Evolutionary conservation across 2,797 vertebrate genomes (phyloP), one percentile per base, ranked within the genome.

Genomic region (Erithacus rubecula): DNA sequence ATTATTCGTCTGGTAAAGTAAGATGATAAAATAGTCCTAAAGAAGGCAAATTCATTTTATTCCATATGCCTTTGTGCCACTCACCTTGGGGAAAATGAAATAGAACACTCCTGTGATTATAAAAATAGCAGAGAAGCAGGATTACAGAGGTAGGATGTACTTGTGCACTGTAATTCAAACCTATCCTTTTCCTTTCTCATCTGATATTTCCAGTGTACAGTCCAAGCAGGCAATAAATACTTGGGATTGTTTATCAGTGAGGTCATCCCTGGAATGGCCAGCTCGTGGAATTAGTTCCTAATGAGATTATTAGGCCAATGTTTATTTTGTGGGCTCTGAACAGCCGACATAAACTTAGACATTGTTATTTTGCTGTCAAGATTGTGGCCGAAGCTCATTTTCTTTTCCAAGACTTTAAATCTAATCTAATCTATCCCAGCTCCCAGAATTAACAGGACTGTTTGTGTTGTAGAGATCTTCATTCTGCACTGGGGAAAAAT

Each of bases 321-420:
- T 96, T 97, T 96, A 83, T 85, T 95, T 11, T 93, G 76, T 67
- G 53, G 78, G n/a, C 58, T 95, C 62, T 65, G 60, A 72, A 58
- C 21, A 51, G 88, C 64, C 0, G 24, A 75, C 78, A 69, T 62
- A 59, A 95, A 92, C 60, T 52, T 53, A 87, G 55, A 88, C 49
- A 11, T 72, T 79, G 58, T 85, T 94, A 93, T 91, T 95, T 95
- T 86, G 76, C 88, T 88, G 91, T 90, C 84, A 91, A 47, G 88
- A 75, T 53, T 81, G 63, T 67, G 53, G 83, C 93, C 88, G 81
- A 65, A 85, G 71, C 76, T 87, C 58, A 8, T 95, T 92, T 92
- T 80, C 78, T 89, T 78, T 78, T 12, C 81, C 63, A 77, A 44
- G 69, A 27, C 49, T 84, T 90, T 62, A 70, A 89, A 91, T 81